Conservation (phyloP, 53 echinoderm and acorn worm genomes). For the Apostichopus leukothele region DNA sequence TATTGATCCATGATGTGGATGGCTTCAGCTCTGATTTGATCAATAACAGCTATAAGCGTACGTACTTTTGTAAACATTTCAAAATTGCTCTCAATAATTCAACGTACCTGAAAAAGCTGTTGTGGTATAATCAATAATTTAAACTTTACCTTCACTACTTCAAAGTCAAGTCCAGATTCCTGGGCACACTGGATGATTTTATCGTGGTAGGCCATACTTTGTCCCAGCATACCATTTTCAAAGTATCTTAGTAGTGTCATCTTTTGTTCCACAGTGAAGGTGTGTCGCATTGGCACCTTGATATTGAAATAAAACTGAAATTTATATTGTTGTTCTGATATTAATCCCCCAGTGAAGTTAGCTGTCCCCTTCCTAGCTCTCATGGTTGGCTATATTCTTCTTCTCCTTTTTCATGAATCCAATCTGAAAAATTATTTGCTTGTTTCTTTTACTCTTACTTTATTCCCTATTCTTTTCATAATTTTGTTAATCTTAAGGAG, state of each 20-base stretch:
- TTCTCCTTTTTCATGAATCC: too few species aligned
- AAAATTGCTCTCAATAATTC: background rate
- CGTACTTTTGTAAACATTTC: background rate
- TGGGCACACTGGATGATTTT: conserved; percentile 91
- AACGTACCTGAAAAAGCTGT: background rate
- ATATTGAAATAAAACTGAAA: background rate
- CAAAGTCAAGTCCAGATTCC: conserved; percentile 89
- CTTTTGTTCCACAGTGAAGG: conserved; percentile 93
- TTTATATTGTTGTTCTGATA: too few species aligned
- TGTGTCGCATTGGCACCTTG: conserved; percentile 87
- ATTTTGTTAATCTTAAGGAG: too few species aligned
- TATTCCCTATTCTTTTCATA: too few species aligned
- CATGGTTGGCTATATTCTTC: too few species aligned
- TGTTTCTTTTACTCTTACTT: too few species aligned
- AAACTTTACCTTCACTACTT: conserved; percentile 77
- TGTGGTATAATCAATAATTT: background rate
- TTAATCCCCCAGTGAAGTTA: too few species aligned
- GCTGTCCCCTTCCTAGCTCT: too few species aligned
- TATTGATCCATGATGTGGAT: too few species aligned
- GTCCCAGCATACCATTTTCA: conserved; percentile 92
- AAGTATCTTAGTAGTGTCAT: conserved; percentile 77
- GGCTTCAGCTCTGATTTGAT: too few species aligned
- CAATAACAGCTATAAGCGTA: too few species aligned
- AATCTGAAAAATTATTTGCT: too few species aligned
- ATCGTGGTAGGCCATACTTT: conserved; percentile 95